A percentile compares a stretch with the other conserved stretches of the same genome.
These are phyloP conservation scores for Saguinus imperator DNA, from an alignment of 2,113 vertebrate genomes.

Conservation along the genomic window DNA sequence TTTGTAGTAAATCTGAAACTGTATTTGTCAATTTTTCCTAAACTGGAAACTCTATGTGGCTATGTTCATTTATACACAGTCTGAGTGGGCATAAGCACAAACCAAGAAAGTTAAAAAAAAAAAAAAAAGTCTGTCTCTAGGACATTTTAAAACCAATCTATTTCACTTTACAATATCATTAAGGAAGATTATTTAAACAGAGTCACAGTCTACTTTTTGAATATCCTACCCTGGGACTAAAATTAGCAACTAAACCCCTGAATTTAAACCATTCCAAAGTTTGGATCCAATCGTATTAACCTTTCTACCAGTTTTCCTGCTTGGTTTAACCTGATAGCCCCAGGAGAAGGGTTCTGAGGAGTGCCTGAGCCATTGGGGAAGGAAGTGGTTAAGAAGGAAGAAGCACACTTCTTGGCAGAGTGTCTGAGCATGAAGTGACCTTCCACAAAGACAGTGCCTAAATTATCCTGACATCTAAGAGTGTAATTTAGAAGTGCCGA, in stretches of 20 bases:
- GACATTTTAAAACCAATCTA: constrained; percentile 64
- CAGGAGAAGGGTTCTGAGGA: constrained; percentile 34
- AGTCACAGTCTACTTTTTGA: constrained; percentile 60
- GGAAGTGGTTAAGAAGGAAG: constrained; percentile 57
- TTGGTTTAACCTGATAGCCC: constrained; percentile 65
- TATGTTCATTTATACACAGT: constrained; percentile 4
- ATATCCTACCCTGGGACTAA: constrained; percentile 63
- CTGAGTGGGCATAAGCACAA: constrained; percentile 46
- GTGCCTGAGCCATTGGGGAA: background rate
- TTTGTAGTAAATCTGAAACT: constrained; percentile 55
- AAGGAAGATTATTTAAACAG: constrained; percentile 74
- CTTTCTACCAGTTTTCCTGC: constrained; percentile 76
- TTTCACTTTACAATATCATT: constrained; percentile 70
- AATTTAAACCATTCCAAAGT: constrained; percentile 65
- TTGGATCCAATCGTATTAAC: constrained; percentile 60
- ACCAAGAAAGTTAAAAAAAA: constrained; percentile 18
- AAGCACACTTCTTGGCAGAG: background rate
- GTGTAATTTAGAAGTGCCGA: background rate
- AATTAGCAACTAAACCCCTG: constrained; percentile 66
- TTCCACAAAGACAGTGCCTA: background rate
- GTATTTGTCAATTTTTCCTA: background rate
- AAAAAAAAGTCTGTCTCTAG: constrained; percentile 35
- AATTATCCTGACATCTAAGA: background rate
- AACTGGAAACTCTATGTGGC: constrained; percentile 35
- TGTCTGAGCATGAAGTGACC: background rate